Base-by-base conservation (phyloP, 1,140 invertebrate genomes). In the Aethina tumida region DNA sequence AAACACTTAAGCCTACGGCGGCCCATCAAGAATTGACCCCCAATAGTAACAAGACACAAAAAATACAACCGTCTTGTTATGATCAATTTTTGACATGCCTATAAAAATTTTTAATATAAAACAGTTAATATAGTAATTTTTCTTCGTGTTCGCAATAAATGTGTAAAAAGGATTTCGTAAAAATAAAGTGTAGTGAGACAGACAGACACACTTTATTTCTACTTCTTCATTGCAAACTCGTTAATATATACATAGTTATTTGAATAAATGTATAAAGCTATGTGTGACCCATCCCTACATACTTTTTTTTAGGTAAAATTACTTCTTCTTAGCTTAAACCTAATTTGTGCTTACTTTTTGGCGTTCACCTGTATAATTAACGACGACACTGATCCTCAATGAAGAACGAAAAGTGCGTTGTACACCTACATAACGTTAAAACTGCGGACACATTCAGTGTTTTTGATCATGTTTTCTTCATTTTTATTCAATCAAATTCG, bases 41-140 rank as follows among this genome's bases (percentile, higher is more conserved):
- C 56, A 58, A 58, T 39, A 41, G 42, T 50, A 59, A 52, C 48
- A 59, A 59, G 56, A 54, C 53, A 29, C 7, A 35, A 49, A 54
- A 52, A 51, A n/a, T 39, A 44, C 43, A 53, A 18, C 27, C 30
- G 55, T 56, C 56, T 59, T 59, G 48, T 50, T 55, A 50, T 54
- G 56, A 55, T 52, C 56, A 46, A 59, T 52, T 57, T 57, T 55
- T 49, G 45, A 52, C n/a, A n/a, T n/a, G n/a, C n/a, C n/a, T n/a
- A n/a, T n/a, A n/a, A n/a, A 45, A 39, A 42, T 7, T 40, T 33
- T 19, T 19, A 15, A 48, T 41, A 45, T 24, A 41, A 41, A 32
- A 31, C 10, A 6, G 12, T 19, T 5, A 17, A 30, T 12, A 20
- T 8, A 30, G 4, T 13, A 31, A 21, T 34, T 33, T 17, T 36